Base-by-base conservation (phyloP, 2,888 invertebrate genomes). In the Thecocarcelia acutangulata region DNA sequence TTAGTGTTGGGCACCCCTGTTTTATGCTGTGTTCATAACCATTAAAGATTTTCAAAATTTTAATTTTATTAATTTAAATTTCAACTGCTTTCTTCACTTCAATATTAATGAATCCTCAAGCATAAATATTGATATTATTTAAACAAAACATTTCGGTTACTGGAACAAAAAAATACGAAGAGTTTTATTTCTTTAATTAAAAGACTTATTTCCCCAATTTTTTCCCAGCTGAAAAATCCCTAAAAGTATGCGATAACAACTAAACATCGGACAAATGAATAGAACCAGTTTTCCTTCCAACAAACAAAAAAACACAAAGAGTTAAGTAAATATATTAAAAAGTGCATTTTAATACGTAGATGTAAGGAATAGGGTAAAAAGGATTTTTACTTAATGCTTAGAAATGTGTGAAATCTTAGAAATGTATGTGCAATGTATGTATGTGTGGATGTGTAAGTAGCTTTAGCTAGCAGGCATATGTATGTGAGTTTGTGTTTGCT, bases 231-330 rank as follows among this genome's bases (percentile, higher is more conserved):
- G 12, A 3, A 24, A n/a, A 15, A 13, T 28, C 44, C 59, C 59
- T 59, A 44, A 59, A 44, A n/a, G 4, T 59, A 59, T 21, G n/a
- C 21, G 13, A 3, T 24, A 15, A 54, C 73, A 72, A 46, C 37
- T 54, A 61, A 46, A 68, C 56, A 64, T 75, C 24, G 59, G 70
- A 66, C 66, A 72, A 72, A 44, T 46, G 17, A 76, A 61, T 66
- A 48, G 9, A 75, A 72, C 9, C 12, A 37, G 4, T 48, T 70
- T 80, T 69, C 58, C 70, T 70, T 58, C 68, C 74, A 59, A 70
- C 19, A 58, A 70, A 70, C 50, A 28, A 33, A 59, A 24, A 40
- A 63, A 58, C 17, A 54, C 17, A 54, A 50, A n/a, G 48, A 33
- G 4, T 33, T 61, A 8, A 17, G 21, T 0, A 19, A 40, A 44